Evolutionary conservation across 2,797 vertebrate species (phyloP).

Genomic region (Aeoliscus strigatus): DNA sequence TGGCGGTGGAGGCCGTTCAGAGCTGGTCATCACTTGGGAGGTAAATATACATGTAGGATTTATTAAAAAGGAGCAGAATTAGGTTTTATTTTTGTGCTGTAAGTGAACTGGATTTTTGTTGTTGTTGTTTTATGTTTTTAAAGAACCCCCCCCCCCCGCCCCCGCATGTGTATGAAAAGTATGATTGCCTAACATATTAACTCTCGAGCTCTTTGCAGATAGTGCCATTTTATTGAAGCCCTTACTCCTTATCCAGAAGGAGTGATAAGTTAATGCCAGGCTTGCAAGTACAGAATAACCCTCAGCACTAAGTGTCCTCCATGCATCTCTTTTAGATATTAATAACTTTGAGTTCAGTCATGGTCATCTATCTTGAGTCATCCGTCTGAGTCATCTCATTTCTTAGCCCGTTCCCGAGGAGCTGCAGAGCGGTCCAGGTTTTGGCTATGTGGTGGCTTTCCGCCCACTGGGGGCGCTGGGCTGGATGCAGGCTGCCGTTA

Average conservation of each 20-base stretch:
- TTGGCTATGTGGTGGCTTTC: constrained; percentile 93
- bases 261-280: constrained; percentile 21
- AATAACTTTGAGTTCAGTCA: constrained; percentile 38
- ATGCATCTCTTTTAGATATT: constrained; percentile 35
- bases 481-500: constrained; percentile 94
- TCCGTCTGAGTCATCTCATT: constrained; percentile 49
- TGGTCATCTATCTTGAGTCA: constrained; percentile 31
- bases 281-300: constrained; percentile 23
- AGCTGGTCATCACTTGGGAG: constrained; percentile 96
- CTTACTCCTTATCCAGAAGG: constrained; percentile 14
- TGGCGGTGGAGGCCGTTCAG: constrained; percentile 87
- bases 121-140: no score
- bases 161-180: no score
- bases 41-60: constrained; percentile 62
- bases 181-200: no score
- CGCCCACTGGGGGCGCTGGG: constrained; percentile 81
- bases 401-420: constrained; percentile 87
- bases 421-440: constrained; percentile 87
- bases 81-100: neutral
- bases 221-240: neutral
- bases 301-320: constrained; percentile 24
- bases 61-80: no score
- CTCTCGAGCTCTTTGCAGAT: neutral
- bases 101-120: no score
- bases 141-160: no score